Evolutionary conservation across 2,113 vertebrate genomes (phyloP).

Genomic region (Hyperoodon ampullatus): DNA sequence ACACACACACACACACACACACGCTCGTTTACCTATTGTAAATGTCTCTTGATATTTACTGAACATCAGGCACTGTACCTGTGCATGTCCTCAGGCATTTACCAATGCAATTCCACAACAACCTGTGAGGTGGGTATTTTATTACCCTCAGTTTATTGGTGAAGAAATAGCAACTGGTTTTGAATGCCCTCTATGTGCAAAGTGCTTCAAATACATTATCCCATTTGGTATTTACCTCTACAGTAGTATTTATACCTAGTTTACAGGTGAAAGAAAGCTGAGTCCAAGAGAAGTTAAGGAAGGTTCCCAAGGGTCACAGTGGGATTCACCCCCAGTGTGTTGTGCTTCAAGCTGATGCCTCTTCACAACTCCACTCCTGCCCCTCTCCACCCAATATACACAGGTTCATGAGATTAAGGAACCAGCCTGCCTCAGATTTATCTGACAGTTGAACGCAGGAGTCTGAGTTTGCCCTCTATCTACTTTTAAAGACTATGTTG

Average conservation of each 20-base stretch:
- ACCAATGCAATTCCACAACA: background rate
- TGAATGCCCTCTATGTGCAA: background rate
- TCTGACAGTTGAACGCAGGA: background rate
- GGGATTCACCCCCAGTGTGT: background rate
- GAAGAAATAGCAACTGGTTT: background rate
- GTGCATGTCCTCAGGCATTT: background rate
- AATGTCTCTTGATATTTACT: background rate
- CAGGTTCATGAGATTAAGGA: background rate
- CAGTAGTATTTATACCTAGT: background rate
- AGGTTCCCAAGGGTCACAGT: too few species aligned
- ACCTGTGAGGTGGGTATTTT: background rate
- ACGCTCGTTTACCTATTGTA: background rate
- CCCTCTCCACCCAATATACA: rapidly evolving
- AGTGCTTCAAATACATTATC: background rate
- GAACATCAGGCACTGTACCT: background rate
- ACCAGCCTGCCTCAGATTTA: background rate
- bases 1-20: background rate
- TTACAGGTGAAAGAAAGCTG: background rate
- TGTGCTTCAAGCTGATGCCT: background rate
- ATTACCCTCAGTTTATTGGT: background rate
- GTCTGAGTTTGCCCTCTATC: background rate
- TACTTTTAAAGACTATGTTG: background rate
- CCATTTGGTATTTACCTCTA: background rate
- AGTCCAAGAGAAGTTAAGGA: background rate
- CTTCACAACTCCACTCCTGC: too few species aligned